Evolutionary conservation across 2,888 invertebrate genomes (phyloP).

Genomic region (Frankliniella fusca): DNA sequence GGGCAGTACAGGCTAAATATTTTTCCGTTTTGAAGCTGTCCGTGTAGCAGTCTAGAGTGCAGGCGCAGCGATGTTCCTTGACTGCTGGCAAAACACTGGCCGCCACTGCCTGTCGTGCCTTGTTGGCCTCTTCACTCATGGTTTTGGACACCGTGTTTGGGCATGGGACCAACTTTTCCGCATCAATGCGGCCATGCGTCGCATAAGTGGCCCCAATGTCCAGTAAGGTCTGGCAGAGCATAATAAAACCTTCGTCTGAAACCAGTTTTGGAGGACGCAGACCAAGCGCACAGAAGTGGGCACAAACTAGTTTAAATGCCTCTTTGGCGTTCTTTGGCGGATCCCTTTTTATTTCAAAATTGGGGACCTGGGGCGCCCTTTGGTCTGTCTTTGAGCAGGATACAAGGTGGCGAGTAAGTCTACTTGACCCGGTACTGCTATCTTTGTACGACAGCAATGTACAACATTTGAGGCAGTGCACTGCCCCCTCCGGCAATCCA

Average conservation of each 20-base stretch:
- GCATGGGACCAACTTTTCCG: neutral
- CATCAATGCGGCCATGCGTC: neutral
- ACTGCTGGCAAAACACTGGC: neutral
- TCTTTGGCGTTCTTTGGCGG: neutral
- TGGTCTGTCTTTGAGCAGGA: too few relatives aligned
- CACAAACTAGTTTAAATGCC: neutral
- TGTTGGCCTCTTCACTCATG: neutral
- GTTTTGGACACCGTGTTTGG: neutral
- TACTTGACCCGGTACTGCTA: too few relatives aligned
- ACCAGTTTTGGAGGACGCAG: neutral
- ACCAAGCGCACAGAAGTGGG: neutral
- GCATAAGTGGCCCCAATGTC: neutral
- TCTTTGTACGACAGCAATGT: too few relatives aligned
- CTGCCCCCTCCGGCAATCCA: too few relatives aligned
- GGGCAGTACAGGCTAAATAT: neutral
- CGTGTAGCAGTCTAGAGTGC: neutral
- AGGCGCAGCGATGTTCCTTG: neutral
- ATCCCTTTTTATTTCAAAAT: neutral
- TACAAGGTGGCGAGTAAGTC: too few relatives aligned
- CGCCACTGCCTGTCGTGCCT: neutral
- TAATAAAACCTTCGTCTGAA: neutral
- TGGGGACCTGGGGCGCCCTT: too few relatives aligned
- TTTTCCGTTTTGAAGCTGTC: neutral
- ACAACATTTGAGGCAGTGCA: too few relatives aligned
- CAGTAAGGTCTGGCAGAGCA: neutral